Evolutionary conservation across 2,888 invertebrate genomes (phyloP), one percentile per base, ranked within the genome.

Genomic region (Xanthia togata): DNA sequence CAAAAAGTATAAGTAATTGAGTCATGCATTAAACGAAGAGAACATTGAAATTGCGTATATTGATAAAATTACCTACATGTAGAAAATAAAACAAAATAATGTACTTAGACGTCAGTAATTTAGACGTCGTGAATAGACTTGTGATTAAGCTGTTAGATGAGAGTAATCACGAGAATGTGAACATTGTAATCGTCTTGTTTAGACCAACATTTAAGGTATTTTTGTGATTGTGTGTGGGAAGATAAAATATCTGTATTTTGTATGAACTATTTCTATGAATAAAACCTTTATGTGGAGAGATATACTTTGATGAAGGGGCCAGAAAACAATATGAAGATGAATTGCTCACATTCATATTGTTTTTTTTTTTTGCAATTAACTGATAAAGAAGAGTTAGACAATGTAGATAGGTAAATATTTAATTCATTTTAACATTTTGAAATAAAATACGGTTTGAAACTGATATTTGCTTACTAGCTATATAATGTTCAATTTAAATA

Each of bases 201-300:
- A 50, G 50, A 50, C 50, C 20, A 50, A 50, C 23, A 20, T 50
- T 47, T 23, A 50, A 8, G 50, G 31, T 44, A 53, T 60, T 62
- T 55, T 57, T 44, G 59, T 53, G 50, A 59, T 14, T 55, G 11
- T 44, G 76, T 44, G 65, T 73, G n/a, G 60, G 55, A 31, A 50
- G 31, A 31, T 53, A 50, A 64, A 38, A 4, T 8, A n/a, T 65
- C 50, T 50, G 8, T 50, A 20, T 3, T 50, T 50, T 20, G 47
- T 47, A 31, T 60, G 17, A 38, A 17, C 17, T 12, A n/a, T n/a
- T 38, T 35, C 1, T 65, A 26, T 35, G 11, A 55, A 17, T 41
- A 31, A 65, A 67, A 12, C 23, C 23, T 76, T 74, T 14, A 20
- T 73, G 60, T 65, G n/a, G 41, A 73, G 11, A n/a, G 31, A 53